Evolutionary conservation across 2,113 vertebrate genomes (phyloP).

Genomic region (Promerops cafer): DNA sequence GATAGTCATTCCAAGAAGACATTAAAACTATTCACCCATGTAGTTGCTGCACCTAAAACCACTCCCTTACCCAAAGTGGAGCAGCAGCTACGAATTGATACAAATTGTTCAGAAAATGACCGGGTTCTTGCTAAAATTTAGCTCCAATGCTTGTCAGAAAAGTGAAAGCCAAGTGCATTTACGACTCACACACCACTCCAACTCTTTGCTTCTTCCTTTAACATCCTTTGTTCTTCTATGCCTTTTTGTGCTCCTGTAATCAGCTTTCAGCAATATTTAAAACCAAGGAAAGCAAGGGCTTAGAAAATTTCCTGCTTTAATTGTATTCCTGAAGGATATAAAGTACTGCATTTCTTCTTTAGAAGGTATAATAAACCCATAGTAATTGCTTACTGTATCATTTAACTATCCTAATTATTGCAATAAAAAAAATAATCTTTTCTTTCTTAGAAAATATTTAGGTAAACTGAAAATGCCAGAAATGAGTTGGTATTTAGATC

Average conservation of each 20-base stretch:
- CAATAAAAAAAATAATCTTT: background rate
- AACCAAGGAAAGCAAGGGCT: background rate
- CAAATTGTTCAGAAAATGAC: background rate
- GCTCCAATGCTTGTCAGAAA: background rate
- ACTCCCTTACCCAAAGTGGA: background rate
- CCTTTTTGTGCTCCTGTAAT: background rate
- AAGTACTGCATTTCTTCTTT: background rate
- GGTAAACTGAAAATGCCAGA: background rate
- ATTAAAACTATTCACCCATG: background rate
- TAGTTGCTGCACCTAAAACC: background rate
- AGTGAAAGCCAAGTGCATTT: background rate
- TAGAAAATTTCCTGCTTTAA: background rate
- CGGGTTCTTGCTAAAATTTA: background rate
- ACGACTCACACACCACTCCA: accelerated
- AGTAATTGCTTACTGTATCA: background rate
- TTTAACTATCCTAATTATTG: background rate
- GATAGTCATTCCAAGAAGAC: background rate
- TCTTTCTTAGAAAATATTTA: background rate
- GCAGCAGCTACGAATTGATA: background rate
- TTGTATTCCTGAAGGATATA: background rate
- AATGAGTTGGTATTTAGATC: background rate
- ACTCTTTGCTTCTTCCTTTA: background rate
- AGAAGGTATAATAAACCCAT: background rate
- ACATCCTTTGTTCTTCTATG: background rate
- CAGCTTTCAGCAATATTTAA: background rate